Base-by-base conservation (phyloP, 2,797 vertebrate genomes). In the Discoglossus pictus region DNA sequence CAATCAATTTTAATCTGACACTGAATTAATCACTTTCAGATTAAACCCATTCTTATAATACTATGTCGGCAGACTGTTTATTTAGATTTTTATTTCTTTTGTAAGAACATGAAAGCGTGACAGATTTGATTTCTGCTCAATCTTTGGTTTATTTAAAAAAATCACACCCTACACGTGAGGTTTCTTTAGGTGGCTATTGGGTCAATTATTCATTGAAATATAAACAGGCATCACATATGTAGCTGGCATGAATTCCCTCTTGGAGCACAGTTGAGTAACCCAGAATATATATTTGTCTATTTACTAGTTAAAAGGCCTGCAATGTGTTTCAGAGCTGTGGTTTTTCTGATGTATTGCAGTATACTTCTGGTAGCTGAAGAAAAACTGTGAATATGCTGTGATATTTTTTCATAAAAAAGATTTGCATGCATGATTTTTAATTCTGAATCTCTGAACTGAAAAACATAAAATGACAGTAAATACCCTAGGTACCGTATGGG, bases 21-120 rank as follows among this genome's bases (percentile, higher is more conserved):
- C 81, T 83, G 87, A 92, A 93, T 94, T 93, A 94, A 94, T 94
- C 89, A 92, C 80, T 83, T 75, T 81, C 83, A 87, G 83, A 91
- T 92, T 88, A 88, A 87, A 87, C 83, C 81, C 12, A 58, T 79
- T 83, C 86, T 84, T 85, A 88, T 86, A 83, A 79, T 84, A 70
- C 79, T 64, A 38, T 79, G 75, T 76, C 81, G 79, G 68, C 83
- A 81, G 79, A 79, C 80, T 82, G 74, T 81, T 88, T 86, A 84
- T 88, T 86, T 83, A 79, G 80, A 68, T 76, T 70, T 79, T 63
- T 71, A 60, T 53, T 68, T 76, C 78, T 76, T 82, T 78, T 80
- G 78, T 80, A 72, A 64, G 73, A 73, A 75, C 76, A 75, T n/a
- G 62, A 76, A 82, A 71, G 80, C 82, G 73, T 87, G 84, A 87